Base-by-base conservation (phyloP, 2,888 invertebrate genomes). In the Drosophila ustulata region DNA sequence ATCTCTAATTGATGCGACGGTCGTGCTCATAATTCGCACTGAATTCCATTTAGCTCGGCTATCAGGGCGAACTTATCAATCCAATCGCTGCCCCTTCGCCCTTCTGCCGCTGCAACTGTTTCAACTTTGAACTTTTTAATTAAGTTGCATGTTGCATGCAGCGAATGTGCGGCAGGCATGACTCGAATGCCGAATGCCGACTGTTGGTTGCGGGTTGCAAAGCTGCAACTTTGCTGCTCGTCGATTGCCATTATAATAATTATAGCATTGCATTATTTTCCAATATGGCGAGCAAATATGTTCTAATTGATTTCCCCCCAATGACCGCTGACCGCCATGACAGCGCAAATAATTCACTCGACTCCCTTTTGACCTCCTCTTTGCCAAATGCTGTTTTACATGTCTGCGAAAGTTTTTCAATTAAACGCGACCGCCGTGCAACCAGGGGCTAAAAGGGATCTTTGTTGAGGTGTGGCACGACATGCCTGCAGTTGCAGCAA, bases 361-460 rank as follows among this genome's bases (percentile, higher is more conserved):
- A 37, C 39, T 18, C 39, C 3, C 39, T 9, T 13, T 4, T 11
- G 13, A 8, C 18, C 6, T 11, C 43, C 11, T 25, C 37, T 32
- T 37, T 37, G 37, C 47, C 23, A 32, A 57, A 59, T 34, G 63
- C 47, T 53, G 18, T 28, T 28, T 75, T 56, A 46, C 64, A 75
- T 55, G 59, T 43, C 56, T 63, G 63, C 63, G 57, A 75, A 79
- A 78, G 80, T 79, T 79, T 78, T 78, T 76, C 76, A 79, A 78
- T 78, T 79, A 78, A 76, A 71, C 49, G 50, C 49, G 51, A 55
- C 49, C 64, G 47, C 59, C 47, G 39, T 37, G 49, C 39, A 45
- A n/a, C 8, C 1, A 11, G 32, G 4, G 11, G 13, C 1, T n/a
- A 39, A 3, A 3, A 43, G 18, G 41, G 2, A 18, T 8, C 3